phyloP scores from a whole-genome alignment of 2,113 vertebrate species.

The Egretta garzetta region DNA sequence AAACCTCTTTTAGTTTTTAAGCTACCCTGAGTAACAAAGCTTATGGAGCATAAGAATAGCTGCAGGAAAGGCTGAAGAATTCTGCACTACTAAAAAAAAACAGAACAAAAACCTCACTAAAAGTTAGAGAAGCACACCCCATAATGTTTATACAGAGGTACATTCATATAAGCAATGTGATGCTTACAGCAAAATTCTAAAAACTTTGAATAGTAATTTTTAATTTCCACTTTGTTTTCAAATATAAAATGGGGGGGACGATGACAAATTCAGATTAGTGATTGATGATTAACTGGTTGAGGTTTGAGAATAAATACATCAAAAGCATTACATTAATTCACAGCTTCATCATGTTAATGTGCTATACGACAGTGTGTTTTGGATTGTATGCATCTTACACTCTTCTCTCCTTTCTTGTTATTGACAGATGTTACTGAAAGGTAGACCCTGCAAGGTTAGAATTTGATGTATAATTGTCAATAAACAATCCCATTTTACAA shows the following conservation, averaged over 20 bases:
- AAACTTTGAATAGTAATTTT: background rate
- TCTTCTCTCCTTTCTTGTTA: background rate
- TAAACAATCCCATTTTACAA: background rate
- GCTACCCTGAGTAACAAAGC: background rate
- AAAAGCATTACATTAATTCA: background rate
- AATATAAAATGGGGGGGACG: background rate
- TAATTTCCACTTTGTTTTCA: background rate
- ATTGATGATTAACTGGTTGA: background rate
- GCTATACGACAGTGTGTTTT: background rate
- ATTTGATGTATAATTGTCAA: background rate
- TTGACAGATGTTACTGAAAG: background rate
- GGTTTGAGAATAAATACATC: background rate
- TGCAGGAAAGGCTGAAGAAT: background rate
- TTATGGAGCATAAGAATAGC: background rate
- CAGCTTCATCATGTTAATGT: background rate
- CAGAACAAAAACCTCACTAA: background rate
- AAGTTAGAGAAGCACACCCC: background rate
- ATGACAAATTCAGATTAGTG: background rate
- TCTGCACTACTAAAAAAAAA: background rate
- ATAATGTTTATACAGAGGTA: background rate
- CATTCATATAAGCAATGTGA: background rate
- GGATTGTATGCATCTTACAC: background rate
- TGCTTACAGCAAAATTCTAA: background rate
- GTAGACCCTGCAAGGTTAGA: background rate
- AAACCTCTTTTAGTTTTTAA: background rate